phyloP scores from a whole-genome alignment of 2,888 invertebrate genomes.

The Lasioglossum calceatum region DNA sequence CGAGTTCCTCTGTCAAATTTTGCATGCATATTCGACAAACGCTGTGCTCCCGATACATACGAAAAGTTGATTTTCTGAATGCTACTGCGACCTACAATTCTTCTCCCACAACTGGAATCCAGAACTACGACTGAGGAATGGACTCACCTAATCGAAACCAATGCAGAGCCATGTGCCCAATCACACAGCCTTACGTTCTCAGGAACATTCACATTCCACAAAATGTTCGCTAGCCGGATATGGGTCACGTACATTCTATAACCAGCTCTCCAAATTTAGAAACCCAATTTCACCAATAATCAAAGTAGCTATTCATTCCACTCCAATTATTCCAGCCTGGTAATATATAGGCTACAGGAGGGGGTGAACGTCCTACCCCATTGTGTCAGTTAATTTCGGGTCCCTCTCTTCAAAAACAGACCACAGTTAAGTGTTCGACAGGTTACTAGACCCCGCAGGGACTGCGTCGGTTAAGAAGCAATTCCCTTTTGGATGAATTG shows the following conservation, averaged over 20 bases:
- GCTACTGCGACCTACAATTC: background rate
- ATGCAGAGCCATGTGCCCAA: too few relatives aligned
- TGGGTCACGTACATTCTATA: conserved; percentile 63
- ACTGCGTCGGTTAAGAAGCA: conserved; percentile 76
- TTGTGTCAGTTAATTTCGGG: background rate
- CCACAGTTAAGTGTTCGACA: conserved; percentile 69
- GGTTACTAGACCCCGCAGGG: conserved; percentile 49
- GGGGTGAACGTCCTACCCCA: background rate
- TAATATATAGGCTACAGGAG: background rate
- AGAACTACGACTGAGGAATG: background rate
- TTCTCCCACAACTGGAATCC: background rate
- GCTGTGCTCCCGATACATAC: background rate
- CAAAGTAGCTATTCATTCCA: background rate
- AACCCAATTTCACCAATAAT: background rate
- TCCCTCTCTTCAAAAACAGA: conserved; percentile 1
- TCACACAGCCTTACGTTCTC: background rate
- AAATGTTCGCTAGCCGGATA: background rate
- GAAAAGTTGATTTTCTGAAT: background rate
- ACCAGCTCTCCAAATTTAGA: background rate
- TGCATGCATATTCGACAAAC: background rate
- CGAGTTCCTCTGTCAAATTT: too few relatives aligned
- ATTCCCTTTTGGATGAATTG: conserved; percentile 79
- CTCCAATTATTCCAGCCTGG: background rate
- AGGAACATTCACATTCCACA: background rate
- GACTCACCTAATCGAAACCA: background rate